Evolutionary conservation across 2,113 vertebrate genomes (phyloP).

Genomic region (Muntiacus reevesi): DNA sequence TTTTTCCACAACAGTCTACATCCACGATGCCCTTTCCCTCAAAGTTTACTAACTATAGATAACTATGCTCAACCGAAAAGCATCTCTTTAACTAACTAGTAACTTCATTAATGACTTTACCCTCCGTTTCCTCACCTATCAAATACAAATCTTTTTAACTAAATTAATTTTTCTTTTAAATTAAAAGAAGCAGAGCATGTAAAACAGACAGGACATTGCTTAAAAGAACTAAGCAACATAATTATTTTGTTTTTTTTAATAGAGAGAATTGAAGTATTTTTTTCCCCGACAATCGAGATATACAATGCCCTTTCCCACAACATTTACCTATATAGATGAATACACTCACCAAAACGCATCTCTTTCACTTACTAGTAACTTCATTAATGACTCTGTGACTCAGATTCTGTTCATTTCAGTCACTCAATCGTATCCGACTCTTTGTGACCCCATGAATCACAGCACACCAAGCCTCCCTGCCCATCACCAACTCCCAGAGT

Average conservation of each 20-base stretch:
- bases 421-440: neutral
- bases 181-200: neutral
- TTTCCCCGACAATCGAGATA: neutral
- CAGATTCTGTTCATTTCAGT: neutral
- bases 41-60: neutral
- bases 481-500: neutral
- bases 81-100: neutral
- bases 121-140: neutral
- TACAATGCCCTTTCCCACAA: neutral
- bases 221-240: neutral
- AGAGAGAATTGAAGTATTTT: neutral
- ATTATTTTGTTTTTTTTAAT: neutral
- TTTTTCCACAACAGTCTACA: neutral
- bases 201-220: neutral
- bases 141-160: neutral
- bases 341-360: neutral
- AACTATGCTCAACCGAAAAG: neutral
- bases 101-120: neutral
- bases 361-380: neutral
- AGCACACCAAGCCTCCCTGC: neutral
- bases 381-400: neutral
- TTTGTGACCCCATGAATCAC: neutral
- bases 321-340: neutral
- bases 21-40: neutral
- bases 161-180: neutral